Conservation (phyloP, 2,113 vertebrate genomes). For the Desmodus rotundus region DNA sequence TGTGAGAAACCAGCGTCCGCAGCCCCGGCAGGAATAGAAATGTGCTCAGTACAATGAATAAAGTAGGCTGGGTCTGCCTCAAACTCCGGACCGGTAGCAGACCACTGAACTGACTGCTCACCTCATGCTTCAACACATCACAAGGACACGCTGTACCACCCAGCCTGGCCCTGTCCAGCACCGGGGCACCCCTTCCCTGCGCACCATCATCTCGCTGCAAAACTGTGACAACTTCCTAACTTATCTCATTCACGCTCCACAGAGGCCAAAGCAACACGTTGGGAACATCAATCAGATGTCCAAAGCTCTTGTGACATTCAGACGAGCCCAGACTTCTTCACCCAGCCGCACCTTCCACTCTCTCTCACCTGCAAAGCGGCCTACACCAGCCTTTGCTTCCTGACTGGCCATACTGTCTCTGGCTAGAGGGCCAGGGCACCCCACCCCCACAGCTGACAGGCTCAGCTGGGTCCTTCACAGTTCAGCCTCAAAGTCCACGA, state of each 20-base stretch:
- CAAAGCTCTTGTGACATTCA: neutral
- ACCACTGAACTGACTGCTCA: neutral
- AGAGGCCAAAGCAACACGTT: neutral
- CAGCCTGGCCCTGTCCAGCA: neutral
- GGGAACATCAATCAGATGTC: neutral
- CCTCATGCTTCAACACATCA: neutral
- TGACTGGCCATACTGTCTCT: neutral
- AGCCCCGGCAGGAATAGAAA: neutral
- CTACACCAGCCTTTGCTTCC: neutral
- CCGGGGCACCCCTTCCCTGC: neutral
- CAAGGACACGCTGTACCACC: neutral
- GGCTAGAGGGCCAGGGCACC: too few species aligned
- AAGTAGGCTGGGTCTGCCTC: neutral
- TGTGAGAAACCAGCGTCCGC: neutral
- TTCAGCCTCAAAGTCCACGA: neutral
- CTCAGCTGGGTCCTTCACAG: neutral
- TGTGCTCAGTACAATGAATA: neutral
- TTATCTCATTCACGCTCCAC: neutral
- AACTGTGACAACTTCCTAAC: neutral
- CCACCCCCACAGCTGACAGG: neutral
- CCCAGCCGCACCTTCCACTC: neutral
- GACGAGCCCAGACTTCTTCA: neutral
- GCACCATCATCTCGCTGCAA: neutral
- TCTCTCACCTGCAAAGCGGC: neutral
- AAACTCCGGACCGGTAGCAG: neutral